Conservation (phyloP, 2,113 vertebrate genomes). For the Gnathonemus echidnorhynchus region DNA sequence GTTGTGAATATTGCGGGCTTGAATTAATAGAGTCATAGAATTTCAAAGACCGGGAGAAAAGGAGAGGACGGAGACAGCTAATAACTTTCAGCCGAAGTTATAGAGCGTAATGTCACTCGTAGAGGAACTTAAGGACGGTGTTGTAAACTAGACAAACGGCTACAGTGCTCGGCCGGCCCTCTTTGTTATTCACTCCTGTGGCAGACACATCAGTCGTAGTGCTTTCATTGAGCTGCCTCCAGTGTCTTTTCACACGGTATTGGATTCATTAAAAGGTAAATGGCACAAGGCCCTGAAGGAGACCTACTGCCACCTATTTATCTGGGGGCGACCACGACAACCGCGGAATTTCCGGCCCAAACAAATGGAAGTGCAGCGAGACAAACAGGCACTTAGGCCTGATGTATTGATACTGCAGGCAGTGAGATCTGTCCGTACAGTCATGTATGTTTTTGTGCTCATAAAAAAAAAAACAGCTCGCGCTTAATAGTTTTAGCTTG, state of each 20-base stretch:
- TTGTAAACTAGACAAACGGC: slow-evolving; percentile 28
- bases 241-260: slow-evolving; percentile 1
- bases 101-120: slow-evolving; percentile 36
- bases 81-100: slow-evolving; percentile 55
- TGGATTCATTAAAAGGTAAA: slow-evolving; percentile 10
- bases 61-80: slow-evolving; percentile 64
- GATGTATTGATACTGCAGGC: background rate
- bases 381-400: background rate
- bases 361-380: background rate
- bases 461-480: background rate
- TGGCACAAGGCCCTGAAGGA: slow-evolving; percentile 9
- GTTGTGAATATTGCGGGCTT: slow-evolving; percentile 90
- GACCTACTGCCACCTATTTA: background rate
- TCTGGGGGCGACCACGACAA: background rate
- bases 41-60: slow-evolving; percentile 67
- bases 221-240: background rate
- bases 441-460: background rate
- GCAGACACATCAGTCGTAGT: slow-evolving; percentile 9
- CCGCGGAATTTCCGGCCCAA: background rate
- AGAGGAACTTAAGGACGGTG: slow-evolving; percentile 30
- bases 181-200: slow-evolving; percentile 19
- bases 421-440: background rate
- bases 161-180: background rate
- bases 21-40: slow-evolving; percentile 86
- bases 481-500: background rate